These are phyloP conservation scores for Danio tinwini DNA, from an alignment of 2,797 vertebrate genomes.

Conservation along the genomic window DNA sequence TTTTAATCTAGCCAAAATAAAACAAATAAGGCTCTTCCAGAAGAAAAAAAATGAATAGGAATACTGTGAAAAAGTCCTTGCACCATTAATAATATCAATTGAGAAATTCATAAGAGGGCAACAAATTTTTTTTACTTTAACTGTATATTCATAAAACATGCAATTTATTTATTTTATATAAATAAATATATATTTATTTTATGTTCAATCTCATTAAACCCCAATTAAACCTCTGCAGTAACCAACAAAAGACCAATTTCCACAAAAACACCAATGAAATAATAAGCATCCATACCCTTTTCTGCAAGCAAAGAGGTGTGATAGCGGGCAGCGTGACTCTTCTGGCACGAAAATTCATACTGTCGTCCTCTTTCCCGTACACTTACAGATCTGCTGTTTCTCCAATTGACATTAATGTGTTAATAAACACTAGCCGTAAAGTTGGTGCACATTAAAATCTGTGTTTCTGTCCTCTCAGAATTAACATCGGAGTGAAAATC, in stretches of 20 bases:
- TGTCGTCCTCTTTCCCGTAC: constrained; percentile 55
- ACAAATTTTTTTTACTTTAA: too few relatives aligned
- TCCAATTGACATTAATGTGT: background rate
- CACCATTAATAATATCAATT: too few relatives aligned
- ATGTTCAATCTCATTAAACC: background rate
- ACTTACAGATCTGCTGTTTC: constrained; percentile 1
- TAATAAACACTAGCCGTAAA: constrained; percentile 23
- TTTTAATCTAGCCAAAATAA: too few relatives aligned
- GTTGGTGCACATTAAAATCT: too few relatives aligned
- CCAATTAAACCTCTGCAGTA: too few relatives aligned
- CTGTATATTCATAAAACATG: too few relatives aligned
- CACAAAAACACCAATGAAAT: background rate
- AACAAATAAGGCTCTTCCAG: too few relatives aligned
- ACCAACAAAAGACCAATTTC: background rate
- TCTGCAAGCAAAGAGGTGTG: constrained; percentile 88
- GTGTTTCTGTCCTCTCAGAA: constrained; percentile 58
- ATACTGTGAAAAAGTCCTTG: too few relatives aligned
- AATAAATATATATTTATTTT: too few relatives aligned
- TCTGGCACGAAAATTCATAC: constrained; percentile 90
- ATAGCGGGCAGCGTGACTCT: constrained; percentile 91
- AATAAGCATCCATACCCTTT: constrained; percentile 76
- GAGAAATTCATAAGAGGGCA: too few relatives aligned
- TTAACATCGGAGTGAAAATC: constrained; percentile 76
- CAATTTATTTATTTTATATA: too few relatives aligned
- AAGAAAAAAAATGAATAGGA: too few relatives aligned